These are phyloP conservation scores for Carcharodon carcharias DNA, from an alignment of 2,797 vertebrate species.

Conservation along the genomic window DNA sequence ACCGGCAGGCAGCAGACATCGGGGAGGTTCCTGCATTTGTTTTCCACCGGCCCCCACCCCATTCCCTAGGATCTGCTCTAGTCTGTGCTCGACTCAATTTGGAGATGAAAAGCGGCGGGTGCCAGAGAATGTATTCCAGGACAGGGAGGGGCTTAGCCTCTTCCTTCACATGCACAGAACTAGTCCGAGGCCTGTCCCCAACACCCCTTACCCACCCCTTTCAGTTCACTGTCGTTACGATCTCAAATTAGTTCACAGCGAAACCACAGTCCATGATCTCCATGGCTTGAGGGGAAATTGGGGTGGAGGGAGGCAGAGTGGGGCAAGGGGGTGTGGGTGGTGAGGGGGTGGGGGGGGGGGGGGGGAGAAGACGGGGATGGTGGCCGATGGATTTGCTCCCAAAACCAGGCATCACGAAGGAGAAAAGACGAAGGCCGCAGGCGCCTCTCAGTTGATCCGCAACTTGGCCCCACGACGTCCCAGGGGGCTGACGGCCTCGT, in stretches of 20 bases:
- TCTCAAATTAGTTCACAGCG: neutral
- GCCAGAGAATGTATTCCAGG: neutral
- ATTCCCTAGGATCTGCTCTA: neutral
- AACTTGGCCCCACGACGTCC: constrained; percentile 46
- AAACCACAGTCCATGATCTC: neutral
- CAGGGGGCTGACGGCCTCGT: constrained; percentile 52
- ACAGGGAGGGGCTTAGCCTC: too few species aligned
- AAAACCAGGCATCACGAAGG: neutral
- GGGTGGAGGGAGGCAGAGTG: neutral
- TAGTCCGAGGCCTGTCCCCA: neutral
- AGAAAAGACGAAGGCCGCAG: neutral
- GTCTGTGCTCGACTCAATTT: neutral
- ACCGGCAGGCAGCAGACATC: neutral
- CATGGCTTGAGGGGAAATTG: neutral
- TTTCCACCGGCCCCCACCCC: neutral
- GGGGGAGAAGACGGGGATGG: neutral
- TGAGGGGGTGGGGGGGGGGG: neutral
- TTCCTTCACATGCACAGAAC: neutral
- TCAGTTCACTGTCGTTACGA: neutral
- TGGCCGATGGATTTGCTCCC: too few species aligned
- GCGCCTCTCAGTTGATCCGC: constrained; percentile 46
- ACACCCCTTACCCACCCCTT: neutral
- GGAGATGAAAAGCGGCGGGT: neutral
- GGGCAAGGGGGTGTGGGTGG: neutral
- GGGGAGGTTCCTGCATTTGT: neutral